Evolutionary conservation across 2,888 invertebrate species (phyloP), one percentile per base, ranked within the genome.

Genomic region (Xestia ashworthii): DNA sequence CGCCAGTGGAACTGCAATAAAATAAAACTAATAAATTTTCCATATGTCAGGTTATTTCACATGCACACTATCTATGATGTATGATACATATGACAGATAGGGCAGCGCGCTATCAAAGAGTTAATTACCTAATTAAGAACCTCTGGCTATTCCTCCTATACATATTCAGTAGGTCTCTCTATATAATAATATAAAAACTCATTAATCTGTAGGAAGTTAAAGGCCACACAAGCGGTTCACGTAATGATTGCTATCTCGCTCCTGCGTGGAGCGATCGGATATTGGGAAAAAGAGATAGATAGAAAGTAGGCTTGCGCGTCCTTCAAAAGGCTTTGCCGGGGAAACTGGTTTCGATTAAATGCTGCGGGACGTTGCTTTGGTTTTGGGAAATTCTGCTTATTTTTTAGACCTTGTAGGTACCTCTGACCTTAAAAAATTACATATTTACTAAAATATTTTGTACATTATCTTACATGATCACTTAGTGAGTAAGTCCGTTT

Each of bases 291-390:
- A 92, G 96, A 93, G 95, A 96, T 92, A 87, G 92, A 92, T 92
- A 93, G 90, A 93, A 93, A 92, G 92, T 92, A 93, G 93, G 92
- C 92, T 92, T 91, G 88, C 88, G 90, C 93, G 93, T 94, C 95
- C 93, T 93, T 93, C 91, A 90, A 92, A 94, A 96, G 95, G 95
- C 95, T 96, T 94, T 90, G 91, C 90, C 86, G 91, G 91, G 93
- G 90, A 95, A 96, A 96, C 96, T 93, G 94, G 95, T 95, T 95
- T 93, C 90, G 87, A 88, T 80, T 86, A 92, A 95, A 95, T 94
- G 95, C 95, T 96, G 86, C 96, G 96, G 96, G 96, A 96, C 93
- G 94, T 85, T 84, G 87, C 69, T 72, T 80, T 79, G 71, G 71
- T 82, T 88, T 85, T 62, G 76, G 78, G 83, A 87, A 87, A 86